Percentiles rank a stretch among this genome's conserved stretches.
Conservation (phyloP, 2,888 invertebrate species). For the Philonicus albiceps region DNA sequence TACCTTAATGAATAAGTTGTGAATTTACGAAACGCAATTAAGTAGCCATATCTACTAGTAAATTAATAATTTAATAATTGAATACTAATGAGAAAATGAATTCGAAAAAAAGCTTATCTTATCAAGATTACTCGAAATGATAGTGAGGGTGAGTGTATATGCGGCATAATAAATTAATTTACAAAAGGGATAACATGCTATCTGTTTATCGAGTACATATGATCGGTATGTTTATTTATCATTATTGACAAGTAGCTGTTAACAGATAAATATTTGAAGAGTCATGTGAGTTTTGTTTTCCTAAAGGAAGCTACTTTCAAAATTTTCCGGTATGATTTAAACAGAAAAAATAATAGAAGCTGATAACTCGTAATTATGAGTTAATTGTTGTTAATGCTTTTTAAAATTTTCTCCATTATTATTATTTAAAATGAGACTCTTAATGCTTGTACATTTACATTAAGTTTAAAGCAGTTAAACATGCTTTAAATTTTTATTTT, state of each 20-base stretch:
- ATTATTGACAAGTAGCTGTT: not conserved
- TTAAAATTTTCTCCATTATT: no score
- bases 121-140: not conserved
- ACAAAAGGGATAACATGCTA: not conserved
- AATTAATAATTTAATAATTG: not conserved
- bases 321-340: not conserved
- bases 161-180: not conserved
- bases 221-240: not conserved
- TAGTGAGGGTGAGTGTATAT: not conserved
- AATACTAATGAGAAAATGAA: not conserved
- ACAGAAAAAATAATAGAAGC: not conserved
- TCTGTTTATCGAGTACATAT: not conserved
- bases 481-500: no score
- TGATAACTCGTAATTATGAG: no score
- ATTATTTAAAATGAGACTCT: no score
- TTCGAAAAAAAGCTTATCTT: not conserved
- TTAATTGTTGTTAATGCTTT: no score
- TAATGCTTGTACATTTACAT: not conserved
- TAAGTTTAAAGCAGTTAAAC: no score
- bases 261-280: not conserved
- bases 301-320: not conserved
- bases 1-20: not conserved
- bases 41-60: not conserved
- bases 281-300: not conserved
- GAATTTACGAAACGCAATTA: not conserved